Base-by-base conservation (phyloP, 2,113 vertebrate genomes). In the Pimephales promelas region DNA sequence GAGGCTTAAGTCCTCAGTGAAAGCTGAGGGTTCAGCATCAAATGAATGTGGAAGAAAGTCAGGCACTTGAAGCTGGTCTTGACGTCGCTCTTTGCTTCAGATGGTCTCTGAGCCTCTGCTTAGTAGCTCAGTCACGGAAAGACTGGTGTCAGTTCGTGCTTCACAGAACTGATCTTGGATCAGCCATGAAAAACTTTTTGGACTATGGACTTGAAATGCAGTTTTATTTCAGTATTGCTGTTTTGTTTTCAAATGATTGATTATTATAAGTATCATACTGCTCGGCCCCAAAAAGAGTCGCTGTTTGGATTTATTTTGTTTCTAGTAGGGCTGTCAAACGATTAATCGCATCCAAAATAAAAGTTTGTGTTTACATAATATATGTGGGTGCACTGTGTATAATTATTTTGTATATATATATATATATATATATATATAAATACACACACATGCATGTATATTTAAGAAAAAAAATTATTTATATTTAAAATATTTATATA, bases 11-110 rank as follows among this genome's bases (percentile, higher is more conserved):
- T 88, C 90, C 79, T 85, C 52, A 83, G 89, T 92, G 92, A 93
- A 92, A 90, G 91, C 88, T 77, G 43, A 80, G 92, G 92, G 90
- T 93, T 75, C 62, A 59, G 90, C 92, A 92, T 94, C 91, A 93
- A 92, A 93, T 92, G 86, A 93, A 89, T 86, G 90, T 86, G 90
- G 89, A 91, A 89, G 88, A 86, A 87, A 86, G 88, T 90, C 74
- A 86, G 86, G 82, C 85, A 73, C 70, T 88, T 93, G 85, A 93
- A 82, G 75, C 43, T n/a, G 66, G 72, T 47, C n/a, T 68, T 45
- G 43, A 76, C 40, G 31, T 16, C 31, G 49, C 76, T 82, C 79
- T 71, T 71, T 78, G 16, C 79, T 73, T 57, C 47, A 79, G 57
- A 79, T 77, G 71, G 43, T 59, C 71, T 83, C 66, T 26, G 56